A percentile compares a stretch with the other conserved stretches of the same genome.
Conservation (phyloP, 2,888 invertebrate species). For the Chymomyza procnemis region DNA sequence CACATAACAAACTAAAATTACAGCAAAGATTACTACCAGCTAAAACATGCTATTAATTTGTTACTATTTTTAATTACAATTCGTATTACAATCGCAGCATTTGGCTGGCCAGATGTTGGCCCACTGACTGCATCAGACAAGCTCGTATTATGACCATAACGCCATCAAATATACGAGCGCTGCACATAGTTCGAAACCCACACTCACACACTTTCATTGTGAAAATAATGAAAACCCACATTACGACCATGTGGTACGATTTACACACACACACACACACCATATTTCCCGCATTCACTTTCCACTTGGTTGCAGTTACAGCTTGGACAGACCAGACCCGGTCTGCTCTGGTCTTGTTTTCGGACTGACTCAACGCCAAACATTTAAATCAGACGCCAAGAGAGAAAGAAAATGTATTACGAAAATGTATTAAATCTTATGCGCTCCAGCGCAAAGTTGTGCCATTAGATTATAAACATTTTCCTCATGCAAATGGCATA, state of each 20-base stretch:
- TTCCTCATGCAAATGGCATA: constrained; percentile 16
- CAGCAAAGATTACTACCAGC: constrained; percentile 36
- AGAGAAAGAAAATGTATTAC: constrained; percentile 40
- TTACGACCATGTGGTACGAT: constrained; percentile 48
- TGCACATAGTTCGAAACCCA: not conserved
- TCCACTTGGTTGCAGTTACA: constrained; percentile 62
- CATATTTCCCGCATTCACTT: constrained; percentile 74
- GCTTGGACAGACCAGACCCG: constrained; percentile 24
- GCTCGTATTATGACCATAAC: constrained; percentile 52
- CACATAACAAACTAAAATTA: constrained; percentile 48
- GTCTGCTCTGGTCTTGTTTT: not conserved
- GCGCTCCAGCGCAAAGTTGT: constrained; percentile 25
- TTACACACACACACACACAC: constrained; percentile 5
- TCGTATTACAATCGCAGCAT: constrained; percentile 40
- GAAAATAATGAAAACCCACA: constrained; percentile 42
- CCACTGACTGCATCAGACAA: constrained; percentile 53
- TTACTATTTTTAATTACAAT: constrained; percentile 15
- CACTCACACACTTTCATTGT: constrained; percentile 16
- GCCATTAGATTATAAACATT: constrained; percentile 44
- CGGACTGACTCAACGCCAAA: constrained; percentile 46
- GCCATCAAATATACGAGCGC: not conserved
- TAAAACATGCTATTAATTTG: constrained; percentile 54
- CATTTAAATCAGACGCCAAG: constrained; percentile 62
- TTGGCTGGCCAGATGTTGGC: constrained; percentile 56
- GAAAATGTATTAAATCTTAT: constrained; percentile 29